Conservation (phyloP, 2,113 vertebrate genomes). For the Megaceryle torquata region DNA sequence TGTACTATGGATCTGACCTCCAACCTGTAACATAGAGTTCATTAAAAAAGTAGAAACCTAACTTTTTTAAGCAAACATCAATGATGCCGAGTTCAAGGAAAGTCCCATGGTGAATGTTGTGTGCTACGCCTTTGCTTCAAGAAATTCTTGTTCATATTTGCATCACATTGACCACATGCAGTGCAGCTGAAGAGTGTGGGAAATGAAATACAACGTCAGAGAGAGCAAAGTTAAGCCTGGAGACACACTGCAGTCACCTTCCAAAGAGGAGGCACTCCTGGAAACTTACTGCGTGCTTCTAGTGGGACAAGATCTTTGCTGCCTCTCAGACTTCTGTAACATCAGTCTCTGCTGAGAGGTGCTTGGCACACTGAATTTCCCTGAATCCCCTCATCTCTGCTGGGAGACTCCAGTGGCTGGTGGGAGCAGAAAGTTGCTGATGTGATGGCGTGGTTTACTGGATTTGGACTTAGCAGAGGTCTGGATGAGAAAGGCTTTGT, state of each 20-base stretch:
- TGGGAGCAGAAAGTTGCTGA: background rate
- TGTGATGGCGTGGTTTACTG: background rate
- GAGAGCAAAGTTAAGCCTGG: background rate
- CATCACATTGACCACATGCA: background rate
- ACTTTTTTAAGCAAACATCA: background rate
- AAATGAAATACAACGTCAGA: background rate
- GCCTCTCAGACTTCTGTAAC: background rate
- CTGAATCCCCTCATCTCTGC: background rate
- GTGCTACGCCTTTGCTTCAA: background rate
- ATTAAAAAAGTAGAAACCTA: background rate
- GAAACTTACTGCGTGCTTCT: background rate
- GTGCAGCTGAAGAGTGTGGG: background rate
- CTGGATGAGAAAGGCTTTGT: background rate
- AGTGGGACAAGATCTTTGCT: background rate
- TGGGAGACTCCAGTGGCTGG: background rate
- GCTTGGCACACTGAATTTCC: background rate
- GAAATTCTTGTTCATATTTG: background rate
- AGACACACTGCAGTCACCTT: background rate
- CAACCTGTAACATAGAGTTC: background rate
- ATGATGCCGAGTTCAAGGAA: background rate
- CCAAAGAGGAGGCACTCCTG: background rate
- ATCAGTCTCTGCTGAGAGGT: background rate
- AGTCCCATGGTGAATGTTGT: background rate
- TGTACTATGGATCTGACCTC: background rate
- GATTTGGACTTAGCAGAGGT: background rate